Evolutionary conservation across 2,888 invertebrate species (phyloP).

Genomic region (Resseliella maxima): DNA sequence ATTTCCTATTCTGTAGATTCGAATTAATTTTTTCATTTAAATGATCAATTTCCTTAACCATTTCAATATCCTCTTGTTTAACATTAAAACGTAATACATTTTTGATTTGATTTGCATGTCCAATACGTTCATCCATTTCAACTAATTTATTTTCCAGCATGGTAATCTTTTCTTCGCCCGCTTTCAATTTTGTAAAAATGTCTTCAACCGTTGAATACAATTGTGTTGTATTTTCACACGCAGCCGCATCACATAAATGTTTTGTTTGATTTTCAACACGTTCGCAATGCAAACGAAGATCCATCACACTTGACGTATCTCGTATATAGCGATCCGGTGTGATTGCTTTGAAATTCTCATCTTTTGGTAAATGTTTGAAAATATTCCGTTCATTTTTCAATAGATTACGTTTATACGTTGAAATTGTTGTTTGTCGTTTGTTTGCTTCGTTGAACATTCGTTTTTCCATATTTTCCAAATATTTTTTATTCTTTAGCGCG

Average conservation of each 20-base stretch:
- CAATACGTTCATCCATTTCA: not conserved
- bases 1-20: not conserved
- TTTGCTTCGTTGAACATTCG: not conserved
- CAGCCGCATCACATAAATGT: not conserved
- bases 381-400: not conserved
- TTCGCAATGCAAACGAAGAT: not conserved
- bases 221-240: not conserved
- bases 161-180: not conserved
- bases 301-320: not conserved
- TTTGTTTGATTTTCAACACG: not conserved
- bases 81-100: not conserved
- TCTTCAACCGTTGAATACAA: not conserved
- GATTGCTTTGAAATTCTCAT: not conserved
- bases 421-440: not conserved
- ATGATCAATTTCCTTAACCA: not conserved
- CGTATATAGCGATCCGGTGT: not conserved
- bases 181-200: not conserved
- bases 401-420: not conserved
- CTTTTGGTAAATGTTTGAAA: constrained; percentile 16
- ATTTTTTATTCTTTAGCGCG: not conserved
- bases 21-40: not conserved
- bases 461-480: constrained; percentile 10
- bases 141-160: not conserved
- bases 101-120: not conserved
- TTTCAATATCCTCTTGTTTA: not conserved